Percentiles rank a stretch among this genome's conserved stretches.
Conservation (phyloP, 2,113 vertebrate genomes). For the Puffinus mauretanicus region DNA sequence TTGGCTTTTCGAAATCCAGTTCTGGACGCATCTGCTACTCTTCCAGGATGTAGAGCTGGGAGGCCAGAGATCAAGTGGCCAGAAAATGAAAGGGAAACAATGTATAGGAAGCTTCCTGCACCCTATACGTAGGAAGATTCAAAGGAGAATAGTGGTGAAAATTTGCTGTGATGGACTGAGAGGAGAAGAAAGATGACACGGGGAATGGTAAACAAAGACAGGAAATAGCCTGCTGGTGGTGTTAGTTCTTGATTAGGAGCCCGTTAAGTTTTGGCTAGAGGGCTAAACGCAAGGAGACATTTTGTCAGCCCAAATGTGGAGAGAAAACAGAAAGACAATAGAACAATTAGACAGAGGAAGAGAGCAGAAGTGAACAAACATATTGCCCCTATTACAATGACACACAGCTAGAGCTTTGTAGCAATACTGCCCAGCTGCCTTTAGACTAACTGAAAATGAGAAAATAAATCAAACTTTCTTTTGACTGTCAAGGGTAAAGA, state of each 20-base stretch:
- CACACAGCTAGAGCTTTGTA: slow-evolving; percentile 44
- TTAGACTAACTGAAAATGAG: slow-evolving; percentile 72
- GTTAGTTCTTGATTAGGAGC: slow-evolving; percentile 50
- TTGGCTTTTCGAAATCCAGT: background rate
- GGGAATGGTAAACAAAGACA: slow-evolving; percentile 47
- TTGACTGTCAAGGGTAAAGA: slow-evolving; percentile 68
- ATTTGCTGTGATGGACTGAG: background rate
- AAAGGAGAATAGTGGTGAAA: slow-evolving; percentile 1
- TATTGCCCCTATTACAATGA: slow-evolving; percentile 40
- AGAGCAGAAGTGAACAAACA: slow-evolving; percentile 54
- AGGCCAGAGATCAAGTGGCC: background rate
- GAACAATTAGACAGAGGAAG: slow-evolving; percentile 47
- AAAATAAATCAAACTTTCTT: slow-evolving; percentile 74
- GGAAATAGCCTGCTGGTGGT: slow-evolving; percentile 50
- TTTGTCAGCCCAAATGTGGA: slow-evolving; percentile 40
- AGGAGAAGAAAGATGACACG: slow-evolving; percentile 34
- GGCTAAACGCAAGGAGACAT: slow-evolving; percentile 53
- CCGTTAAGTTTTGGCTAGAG: slow-evolving; percentile 52
- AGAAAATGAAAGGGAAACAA: background rate
- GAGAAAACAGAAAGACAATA: slow-evolving; percentile 55
- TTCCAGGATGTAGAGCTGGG: background rate
- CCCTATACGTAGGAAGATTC: background rate
- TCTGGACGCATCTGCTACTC: background rate
- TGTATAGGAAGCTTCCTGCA: background rate
- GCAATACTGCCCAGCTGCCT: slow-evolving; percentile 69